Evolutionary conservation across 2,113 vertebrate species (phyloP), one percentile per base, ranked within the genome.

Genomic region (Ibidorhyncha struthersii): DNA sequence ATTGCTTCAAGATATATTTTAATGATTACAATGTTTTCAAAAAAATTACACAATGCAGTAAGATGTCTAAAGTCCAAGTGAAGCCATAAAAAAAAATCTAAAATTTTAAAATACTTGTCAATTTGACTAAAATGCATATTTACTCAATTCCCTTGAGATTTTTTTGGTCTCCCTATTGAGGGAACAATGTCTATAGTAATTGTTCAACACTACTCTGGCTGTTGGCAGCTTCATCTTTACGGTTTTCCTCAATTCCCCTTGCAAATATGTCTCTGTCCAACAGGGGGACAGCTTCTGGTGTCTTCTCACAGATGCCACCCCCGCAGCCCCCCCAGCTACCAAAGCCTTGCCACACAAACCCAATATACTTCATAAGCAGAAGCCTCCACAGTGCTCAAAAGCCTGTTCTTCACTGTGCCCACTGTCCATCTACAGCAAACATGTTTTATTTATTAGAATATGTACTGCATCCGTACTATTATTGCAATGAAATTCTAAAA

Each of bases 231-330:
- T 98, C 98, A 45, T 95, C 98, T 92, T 95, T 91, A 23, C 81
- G 67, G 38, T 96, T 83, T 49, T 99, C 98, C 94, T 99, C 99
- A 1, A 99, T 99, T 59, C 99, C 99, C 12, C 99, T 98, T 32
- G 99, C 99, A 94, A 99, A 99, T 34, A 99, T 5, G 10, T 7
- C 12, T 32, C 41, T 30, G 55, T 32, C n/a, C 4, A 7, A 63
- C 7, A 9, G 1, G 3, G 21, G 26, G 25, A 3, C 21, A 92
- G 27, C 20, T 45, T 81, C n/a, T 63, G 43, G 12, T 27, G 6
- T 29, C 63, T 90, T 56, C 8, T 7, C 22, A 52, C 12, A 43
- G 21, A 62, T 77, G 25, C 13, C 38, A 50, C 18, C 21, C 4
- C 15, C 10, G 7, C 26, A 67, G 47, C 2, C 10, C 7, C 12